Conservation (phyloP, 2,888 invertebrate genomes). For the Ommatoiulus sabulosus region DNA sequence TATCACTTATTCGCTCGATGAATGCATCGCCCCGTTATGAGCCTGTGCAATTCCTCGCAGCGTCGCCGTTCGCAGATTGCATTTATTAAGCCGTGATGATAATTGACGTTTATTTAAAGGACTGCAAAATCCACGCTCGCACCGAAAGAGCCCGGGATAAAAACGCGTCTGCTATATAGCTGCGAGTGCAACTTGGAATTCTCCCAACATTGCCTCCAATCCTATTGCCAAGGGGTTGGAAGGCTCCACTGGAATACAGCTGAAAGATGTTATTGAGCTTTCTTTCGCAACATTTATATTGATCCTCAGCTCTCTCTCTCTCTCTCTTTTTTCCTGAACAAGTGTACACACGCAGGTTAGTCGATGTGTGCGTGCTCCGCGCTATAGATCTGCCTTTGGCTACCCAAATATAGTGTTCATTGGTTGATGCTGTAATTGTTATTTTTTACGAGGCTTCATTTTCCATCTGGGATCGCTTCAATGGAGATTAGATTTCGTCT, state of each 20-base stretch:
- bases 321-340: not conserved
- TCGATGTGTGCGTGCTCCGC: not conserved
- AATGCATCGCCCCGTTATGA: not conserved
- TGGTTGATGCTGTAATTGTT: constrained; percentile 54
- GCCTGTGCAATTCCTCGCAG: not conserved
- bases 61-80: not conserved
- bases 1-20: not conserved
- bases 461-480: constrained; percentile 54
- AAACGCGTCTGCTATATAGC: not conserved
- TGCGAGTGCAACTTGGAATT: not conserved
- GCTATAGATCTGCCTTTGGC: constrained; percentile 35
- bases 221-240: constrained; percentile 15
- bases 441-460: constrained; percentile 53
- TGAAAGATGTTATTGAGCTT: constrained; percentile 31
- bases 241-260: not conserved
- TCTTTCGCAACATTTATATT: constrained; percentile 36
- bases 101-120: constrained; percentile 9
- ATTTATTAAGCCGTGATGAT: not conserved
- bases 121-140: not conserved
- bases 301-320: not conserved
- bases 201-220: not conserved
- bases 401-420: constrained; percentile 49
- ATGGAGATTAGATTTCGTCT: constrained; percentile 53
- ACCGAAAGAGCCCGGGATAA: too few relatives aligned
- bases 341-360: constrained; percentile 24